A percentile compares a stretch with the other conserved stretches of the same genome.
These are phyloP conservation scores for Bovichtus diacanthus DNA, from an alignment of 2,797 vertebrate species.

Conservation along the genomic window DNA sequence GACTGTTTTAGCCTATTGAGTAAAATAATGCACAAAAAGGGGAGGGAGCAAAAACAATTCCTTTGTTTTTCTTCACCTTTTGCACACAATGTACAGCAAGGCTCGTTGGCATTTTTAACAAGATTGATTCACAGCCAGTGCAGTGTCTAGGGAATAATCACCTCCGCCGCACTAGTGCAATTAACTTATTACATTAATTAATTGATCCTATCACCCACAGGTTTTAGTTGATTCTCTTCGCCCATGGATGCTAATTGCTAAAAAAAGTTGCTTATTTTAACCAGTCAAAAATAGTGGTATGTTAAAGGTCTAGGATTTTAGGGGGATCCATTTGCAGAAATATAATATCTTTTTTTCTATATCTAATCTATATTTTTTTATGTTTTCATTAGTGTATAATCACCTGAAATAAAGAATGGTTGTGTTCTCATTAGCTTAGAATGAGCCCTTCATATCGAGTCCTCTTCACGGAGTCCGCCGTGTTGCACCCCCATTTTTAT, in stretches of 20 bases:
- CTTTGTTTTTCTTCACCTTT: background rate
- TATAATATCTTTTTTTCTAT: too few species aligned
- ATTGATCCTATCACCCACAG: background rate
- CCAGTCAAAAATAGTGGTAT: background rate
- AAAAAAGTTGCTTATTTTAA: background rate
- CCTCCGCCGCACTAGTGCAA: background rate
- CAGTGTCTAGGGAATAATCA: conserved; percentile 4
- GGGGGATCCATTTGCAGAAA: too few species aligned
- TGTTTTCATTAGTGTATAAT: too few species aligned
- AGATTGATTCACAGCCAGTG: conserved; percentile 4
- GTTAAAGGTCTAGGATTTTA: background rate
- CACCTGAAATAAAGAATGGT: too few species aligned
- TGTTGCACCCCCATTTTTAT: too few species aligned
- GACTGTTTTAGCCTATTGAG: background rate
- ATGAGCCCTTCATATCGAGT: too few species aligned
- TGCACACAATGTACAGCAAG: background rate
- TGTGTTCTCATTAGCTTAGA: too few species aligned
- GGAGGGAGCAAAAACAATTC: too few species aligned
- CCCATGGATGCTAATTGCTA: background rate
- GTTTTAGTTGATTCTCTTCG: background rate
- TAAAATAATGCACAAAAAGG: background rate
- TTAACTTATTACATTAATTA: conserved; percentile 19
- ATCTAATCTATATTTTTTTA: too few species aligned
- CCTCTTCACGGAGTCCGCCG: too few species aligned
- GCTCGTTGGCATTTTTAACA: conserved; percentile 9